Percentiles rank a stretch among this genome's conserved stretches.
Evolutionary conservation across 2,113 vertebrate genomes (phyloP).

Genomic region (Melanerpes aurifrons): DNA sequence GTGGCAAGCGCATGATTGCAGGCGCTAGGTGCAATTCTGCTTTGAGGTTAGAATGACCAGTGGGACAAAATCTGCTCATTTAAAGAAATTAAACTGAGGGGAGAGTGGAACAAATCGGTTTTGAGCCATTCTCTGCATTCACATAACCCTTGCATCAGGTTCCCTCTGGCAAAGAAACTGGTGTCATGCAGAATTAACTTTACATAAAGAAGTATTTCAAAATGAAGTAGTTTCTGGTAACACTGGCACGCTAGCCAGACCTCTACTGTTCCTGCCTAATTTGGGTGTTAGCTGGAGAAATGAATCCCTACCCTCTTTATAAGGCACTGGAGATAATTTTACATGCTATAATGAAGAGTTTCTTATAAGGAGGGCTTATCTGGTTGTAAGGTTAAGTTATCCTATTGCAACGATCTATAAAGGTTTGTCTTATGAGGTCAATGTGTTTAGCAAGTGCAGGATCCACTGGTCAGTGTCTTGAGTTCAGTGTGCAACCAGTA

Average conservation of each 20-base stretch:
- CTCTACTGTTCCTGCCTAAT: conserved; percentile 27
- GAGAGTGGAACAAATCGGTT: conserved; percentile 12
- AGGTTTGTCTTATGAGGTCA: conserved; percentile 28
- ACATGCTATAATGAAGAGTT: conserved; percentile 63
- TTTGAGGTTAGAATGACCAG: conserved; percentile 69
- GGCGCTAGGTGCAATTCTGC: conserved; percentile 16
- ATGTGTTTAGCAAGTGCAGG: conserved; percentile 12
- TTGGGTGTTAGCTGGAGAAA: conserved; percentile 24
- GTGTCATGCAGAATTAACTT: conserved; percentile 37
- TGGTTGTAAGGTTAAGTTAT: conserved; percentile 19
- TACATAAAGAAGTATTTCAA: neutral
- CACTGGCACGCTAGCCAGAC: neutral
- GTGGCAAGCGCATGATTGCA: conserved; percentile 42
- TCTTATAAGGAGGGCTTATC: conserved; percentile 70
- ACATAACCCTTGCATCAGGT: neutral
- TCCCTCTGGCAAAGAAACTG: conserved; percentile 21
- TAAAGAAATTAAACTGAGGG: conserved; percentile 30
- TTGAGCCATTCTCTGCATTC: conserved; percentile 28
- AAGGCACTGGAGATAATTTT: conserved; percentile 59
- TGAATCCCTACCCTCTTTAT: conserved; percentile 60
- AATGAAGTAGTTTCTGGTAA: conserved; percentile 23
- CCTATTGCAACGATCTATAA: neutral
- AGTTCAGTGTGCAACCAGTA: neutral
- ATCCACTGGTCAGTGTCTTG: conserved; percentile 20
- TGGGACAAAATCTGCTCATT: conserved; percentile 65